A percentile compares a stretch with the other conserved stretches of the same genome.
Evolutionary conservation across 2,113 vertebrate species (phyloP).

Genomic region (Rhinoptilus africanus): DNA sequence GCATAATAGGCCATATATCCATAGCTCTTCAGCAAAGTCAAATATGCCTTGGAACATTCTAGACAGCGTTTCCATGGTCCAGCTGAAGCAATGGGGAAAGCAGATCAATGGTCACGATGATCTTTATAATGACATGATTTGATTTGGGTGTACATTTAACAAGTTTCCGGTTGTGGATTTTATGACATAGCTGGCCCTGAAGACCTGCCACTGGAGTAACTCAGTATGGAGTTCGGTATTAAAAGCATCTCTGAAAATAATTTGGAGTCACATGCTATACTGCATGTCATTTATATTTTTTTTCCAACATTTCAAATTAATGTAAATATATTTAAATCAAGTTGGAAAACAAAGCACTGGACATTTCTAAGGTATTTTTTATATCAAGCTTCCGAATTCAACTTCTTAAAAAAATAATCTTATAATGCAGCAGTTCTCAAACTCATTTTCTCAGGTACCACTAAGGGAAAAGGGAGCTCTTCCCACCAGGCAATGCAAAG

Average conservation of each 20-base stretch:
- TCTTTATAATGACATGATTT: fast-evolving
- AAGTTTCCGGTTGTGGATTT: background rate
- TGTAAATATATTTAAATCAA: background rate
- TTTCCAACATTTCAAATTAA: background rate
- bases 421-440: background rate
- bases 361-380: background rate
- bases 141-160: background rate
- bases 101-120: background rate
- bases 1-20: background rate
- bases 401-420: background rate
- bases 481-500: background rate
- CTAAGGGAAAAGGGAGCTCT: background rate
- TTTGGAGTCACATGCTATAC: background rate
- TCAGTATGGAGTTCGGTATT: background rate
- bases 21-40: background rate
- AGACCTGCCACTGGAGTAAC: background rate
- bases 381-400: background rate
- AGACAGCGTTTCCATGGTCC: background rate
- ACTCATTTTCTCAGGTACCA: background rate
- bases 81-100: background rate
- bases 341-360: background rate
- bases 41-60: background rate
- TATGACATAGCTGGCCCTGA: background rate
- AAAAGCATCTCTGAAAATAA: background rate
- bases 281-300: background rate